Evolutionary conservation across 2,888 invertebrate species (phyloP), one percentile per base, ranked within the genome.

Genomic region (Eledona agricola): DNA sequence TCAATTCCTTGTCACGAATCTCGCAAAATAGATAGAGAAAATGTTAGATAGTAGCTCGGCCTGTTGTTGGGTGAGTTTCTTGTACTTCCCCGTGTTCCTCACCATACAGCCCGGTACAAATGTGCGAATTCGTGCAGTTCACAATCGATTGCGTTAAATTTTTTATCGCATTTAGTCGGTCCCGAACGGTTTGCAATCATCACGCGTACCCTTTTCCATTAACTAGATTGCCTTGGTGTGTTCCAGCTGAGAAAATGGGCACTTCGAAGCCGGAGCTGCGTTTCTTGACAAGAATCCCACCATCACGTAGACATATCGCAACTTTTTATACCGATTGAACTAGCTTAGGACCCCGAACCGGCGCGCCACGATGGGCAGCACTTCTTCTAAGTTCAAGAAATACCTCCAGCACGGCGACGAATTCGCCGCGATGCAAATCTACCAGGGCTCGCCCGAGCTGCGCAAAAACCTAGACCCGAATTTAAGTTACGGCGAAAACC

Each of bases 401-500:
- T 83, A 85, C 71, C 77, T 87, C 38, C 83, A 84, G 69, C 82
- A 84, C 76, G 86, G 86, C 16, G 86, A 87, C 71, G 87, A 87
- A 71, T 85, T 83, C 68, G 84, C 86, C 38, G 86, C 85, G 9
- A 80, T 87, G 78, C 83, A 85, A 64, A 76, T 77, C 58, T 86
- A 83, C 69, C 83, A 84, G 67, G 81, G 81, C 70, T 81, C 80
- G 32, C 80, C 82, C 13, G 86, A 87, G 64, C 73, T 87, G 55
- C 77, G 83, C 54, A 83, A 83, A 66, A 83, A 79, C 57, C 76
- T 87, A 26, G 85, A 86, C 69, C 85, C 86, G 1, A 87, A 86
- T 71, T 76, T 81, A 51, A 84, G 85, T 57, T 86, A 85, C 67
- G 85, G 85, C 3, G 85, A 86, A 65, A 79, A 80, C 57, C 83